These are phyloP conservation scores for Willisornis vidua DNA, from an alignment of 2,113 vertebrate species.

Conservation along the genomic window DNA sequence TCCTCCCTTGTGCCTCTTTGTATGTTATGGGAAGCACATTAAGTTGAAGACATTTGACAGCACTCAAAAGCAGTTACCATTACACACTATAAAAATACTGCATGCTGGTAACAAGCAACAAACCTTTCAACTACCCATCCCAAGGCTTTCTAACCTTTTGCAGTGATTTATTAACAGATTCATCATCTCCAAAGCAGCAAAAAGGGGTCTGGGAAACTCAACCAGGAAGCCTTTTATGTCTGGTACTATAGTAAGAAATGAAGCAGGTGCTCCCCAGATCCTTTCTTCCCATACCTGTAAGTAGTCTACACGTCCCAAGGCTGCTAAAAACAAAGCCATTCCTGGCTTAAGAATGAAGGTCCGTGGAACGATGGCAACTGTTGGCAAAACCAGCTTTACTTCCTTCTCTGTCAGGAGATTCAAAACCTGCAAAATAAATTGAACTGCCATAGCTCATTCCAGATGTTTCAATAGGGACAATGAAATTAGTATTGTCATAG, in stretches of 20 bases:
- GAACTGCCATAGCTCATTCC: not conserved
- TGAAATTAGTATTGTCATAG: not conserved
- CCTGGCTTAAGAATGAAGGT: constrained; percentile 89
- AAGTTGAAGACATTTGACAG: not conserved
- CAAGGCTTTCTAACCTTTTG: not conserved
- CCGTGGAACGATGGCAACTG: constrained; percentile 82
- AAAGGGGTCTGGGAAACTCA: not conserved
- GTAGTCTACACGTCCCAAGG: constrained; percentile 88
- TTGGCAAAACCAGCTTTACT: constrained; percentile 85
- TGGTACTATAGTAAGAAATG: not conserved
- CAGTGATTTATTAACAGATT: not conserved
- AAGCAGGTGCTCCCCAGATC: not conserved
- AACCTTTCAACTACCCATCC: not conserved
- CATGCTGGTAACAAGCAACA: not conserved
- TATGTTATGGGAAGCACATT: not conserved
- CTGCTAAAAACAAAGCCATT: constrained; percentile 86
- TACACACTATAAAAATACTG: not conserved
- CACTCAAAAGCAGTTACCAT: not conserved
- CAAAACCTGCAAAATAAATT: constrained; percentile 81
- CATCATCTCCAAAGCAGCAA: not conserved
- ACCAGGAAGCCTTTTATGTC: not conserved
- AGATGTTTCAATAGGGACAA: not conserved
- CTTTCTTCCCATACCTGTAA: constrained; percentile 78
- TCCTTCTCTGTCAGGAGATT: constrained; percentile 86
- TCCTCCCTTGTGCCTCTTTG: not conserved